Conservation (phyloP, 2,113 vertebrate species). For the Grammomys dolichurus region DNA sequence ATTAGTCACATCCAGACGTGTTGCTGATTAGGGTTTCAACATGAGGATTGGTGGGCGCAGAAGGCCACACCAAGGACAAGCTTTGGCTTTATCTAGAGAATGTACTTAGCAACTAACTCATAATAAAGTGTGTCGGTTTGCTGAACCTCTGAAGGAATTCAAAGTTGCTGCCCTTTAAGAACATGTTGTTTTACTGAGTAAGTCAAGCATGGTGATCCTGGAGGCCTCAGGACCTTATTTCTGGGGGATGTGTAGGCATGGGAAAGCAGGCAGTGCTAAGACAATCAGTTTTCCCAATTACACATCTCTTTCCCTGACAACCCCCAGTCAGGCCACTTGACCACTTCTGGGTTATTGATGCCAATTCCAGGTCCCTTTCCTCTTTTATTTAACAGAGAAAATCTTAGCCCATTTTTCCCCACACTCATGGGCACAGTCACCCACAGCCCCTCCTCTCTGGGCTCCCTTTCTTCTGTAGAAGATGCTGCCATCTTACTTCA, state of each 20-base stretch:
- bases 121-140: slow-evolving; percentile 22
- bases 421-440: not conserved
- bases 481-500: not conserved
- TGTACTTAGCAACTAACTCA: not conserved
- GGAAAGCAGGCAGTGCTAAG: not conserved
- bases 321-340: not conserved
- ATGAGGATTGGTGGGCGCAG: not conserved
- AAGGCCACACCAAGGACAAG: not conserved
- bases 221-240: not conserved
- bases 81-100: not conserved
- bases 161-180: not conserved
- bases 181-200: not conserved
- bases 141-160: not conserved
- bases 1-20: not conserved
- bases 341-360: not conserved
- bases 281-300: not conserved
- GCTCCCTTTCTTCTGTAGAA: not conserved
- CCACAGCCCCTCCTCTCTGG: not conserved
- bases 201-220: not conserved
- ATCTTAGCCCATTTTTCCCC: not conserved
- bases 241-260: too few relatives aligned
- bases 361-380: not conserved
- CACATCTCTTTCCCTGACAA: not conserved
- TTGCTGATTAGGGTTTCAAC: not conserved
- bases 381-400: not conserved